Evolutionary conservation across 2,113 vertebrate genomes (phyloP).

Genomic region (Vidua chalybeata): DNA sequence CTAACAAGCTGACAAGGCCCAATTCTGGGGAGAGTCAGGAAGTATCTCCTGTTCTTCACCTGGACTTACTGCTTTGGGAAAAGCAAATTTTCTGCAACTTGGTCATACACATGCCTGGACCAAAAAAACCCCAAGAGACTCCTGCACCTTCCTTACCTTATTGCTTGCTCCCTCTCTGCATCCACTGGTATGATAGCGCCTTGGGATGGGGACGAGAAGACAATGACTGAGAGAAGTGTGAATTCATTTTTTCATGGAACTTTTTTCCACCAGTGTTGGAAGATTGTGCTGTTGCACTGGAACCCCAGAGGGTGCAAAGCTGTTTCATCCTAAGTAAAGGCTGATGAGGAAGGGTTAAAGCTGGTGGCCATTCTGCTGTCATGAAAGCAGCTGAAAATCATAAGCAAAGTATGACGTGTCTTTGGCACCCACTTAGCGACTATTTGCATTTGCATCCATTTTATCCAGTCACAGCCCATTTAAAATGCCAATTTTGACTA

Average conservation of each 20-base stretch:
- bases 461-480: neutral
- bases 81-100: neutral
- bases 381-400: neutral
- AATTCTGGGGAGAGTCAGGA: neutral
- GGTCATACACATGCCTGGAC: accelerated
- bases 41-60: neutral
- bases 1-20: neutral
- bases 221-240: neutral
- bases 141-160: neutral
- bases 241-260: neutral
- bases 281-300: neutral
- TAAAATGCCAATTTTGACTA: neutral
- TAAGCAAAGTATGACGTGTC: no score
- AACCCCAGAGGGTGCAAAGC: neutral
- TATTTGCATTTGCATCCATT: neutral
- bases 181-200: neutral
- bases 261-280: neutral
- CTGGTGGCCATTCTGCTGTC: neutral
- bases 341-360: neutral
- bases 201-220: neutral
- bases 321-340: neutral
- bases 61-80: neutral
- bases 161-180: neutral
- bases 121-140: neutral
- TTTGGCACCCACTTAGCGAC: neutral